Percentiles rank a stretch among this genome's conserved stretches.
Conservation (phyloP, 2,113 vertebrate species). For the Megaceryle maxima region DNA sequence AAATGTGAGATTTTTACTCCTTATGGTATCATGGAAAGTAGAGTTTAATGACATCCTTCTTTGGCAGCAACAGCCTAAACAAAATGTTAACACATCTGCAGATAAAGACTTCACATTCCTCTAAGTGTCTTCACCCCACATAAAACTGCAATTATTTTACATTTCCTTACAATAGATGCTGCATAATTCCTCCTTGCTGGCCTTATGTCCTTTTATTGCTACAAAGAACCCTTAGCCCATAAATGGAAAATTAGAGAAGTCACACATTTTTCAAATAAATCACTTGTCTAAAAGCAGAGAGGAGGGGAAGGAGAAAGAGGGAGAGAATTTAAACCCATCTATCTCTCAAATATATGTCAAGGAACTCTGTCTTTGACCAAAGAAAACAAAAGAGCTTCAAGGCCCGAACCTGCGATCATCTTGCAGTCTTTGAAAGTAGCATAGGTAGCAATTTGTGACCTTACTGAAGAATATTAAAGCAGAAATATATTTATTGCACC, state of each 20-base stretch:
- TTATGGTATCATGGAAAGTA: not conserved
- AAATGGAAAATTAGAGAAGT: constrained; percentile 21
- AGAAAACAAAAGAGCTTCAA: constrained; percentile 20
- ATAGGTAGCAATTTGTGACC: not conserved
- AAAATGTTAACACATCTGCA: not conserved
- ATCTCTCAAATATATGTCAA: not conserved
- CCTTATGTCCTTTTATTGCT: constrained; percentile 3
- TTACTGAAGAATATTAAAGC: not conserved
- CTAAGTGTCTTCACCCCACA: not conserved
- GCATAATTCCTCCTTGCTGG: not conserved
- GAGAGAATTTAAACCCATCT: not conserved
- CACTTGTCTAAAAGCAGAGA: constrained; percentile 5
- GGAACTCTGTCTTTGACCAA: constrained; percentile 21
- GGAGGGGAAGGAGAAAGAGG: not conserved
- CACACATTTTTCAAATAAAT: constrained; percentile 27
- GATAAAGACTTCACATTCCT: constrained; percentile 33
- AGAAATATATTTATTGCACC: not conserved
- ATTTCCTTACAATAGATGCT: not conserved
- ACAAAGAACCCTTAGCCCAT: not conserved
- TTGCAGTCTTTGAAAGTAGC: not conserved
- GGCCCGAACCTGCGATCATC: not conserved
- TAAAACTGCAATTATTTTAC: constrained; percentile 59
- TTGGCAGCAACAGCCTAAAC: not conserved
- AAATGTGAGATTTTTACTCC: not conserved
- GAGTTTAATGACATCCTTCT: not conserved